Evolutionary conservation across 2,888 invertebrate species (phyloP), one percentile per base, ranked within the genome.

Genomic region (Atethmia centrago): DNA sequence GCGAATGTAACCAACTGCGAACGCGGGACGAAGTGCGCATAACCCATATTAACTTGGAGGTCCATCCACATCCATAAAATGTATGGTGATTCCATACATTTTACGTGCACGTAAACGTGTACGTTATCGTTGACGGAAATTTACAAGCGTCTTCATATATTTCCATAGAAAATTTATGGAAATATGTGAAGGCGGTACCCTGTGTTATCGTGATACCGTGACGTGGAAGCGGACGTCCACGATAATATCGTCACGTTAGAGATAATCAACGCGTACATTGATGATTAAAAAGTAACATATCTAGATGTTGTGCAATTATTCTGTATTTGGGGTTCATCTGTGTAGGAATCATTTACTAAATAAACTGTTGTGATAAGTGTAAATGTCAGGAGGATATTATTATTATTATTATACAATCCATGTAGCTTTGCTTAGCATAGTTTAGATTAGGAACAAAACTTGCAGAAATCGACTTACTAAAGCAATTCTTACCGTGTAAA

Each of bases 201-300:
- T 8, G 45, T 45, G 8, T 45, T 28, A 28, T 45, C 12, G 2
- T 45, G 28, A 14, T 62, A 12, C 42, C 28, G 42, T 62, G 28
- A 42, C 12, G 45, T 59, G 14, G 21, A 7, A 21, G 7, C 12
- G 1, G 12, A 21, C 4, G 14, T 42, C 19, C 25, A 9, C 28
- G 8, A 14, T 31, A 47, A 47, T 16, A n/a, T n/a, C 28, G 19
- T 21, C 14, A 63, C 14, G 12, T 14, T 21, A 21, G 9, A 47
- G n/a, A 16, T 31, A 5, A 62, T 45, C 8, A 21, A 31, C 16
- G 47, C 63, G 16, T 21, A 47, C 2, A n/a, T 63, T 67, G 36
- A 77, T 66, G 62, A 49, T 58, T 51, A 40, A 65, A 66, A 74
- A 71, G 25, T 82, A 62, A 78, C 79, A 79, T 81, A 68, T 81